A percentile compares a stretch with the other conserved stretches of the same genome.
Evolutionary conservation across 2,113 vertebrate species (phyloP).

Genomic region (Dicerorhinus sumatrensis): DNA sequence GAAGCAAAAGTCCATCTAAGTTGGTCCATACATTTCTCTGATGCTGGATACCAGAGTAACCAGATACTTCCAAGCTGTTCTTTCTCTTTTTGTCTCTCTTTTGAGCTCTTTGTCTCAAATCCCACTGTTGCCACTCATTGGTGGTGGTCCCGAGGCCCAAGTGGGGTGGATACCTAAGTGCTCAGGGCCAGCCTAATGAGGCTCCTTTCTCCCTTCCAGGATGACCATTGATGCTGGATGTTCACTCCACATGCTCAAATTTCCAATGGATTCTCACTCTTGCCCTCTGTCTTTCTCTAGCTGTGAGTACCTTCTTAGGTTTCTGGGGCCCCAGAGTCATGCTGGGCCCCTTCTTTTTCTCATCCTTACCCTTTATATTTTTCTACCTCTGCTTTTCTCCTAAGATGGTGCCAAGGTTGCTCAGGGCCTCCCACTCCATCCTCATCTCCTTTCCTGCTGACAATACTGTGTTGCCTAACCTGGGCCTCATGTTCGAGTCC

Average conservation of each 20-base stretch:
- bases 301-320: slow-evolving; percentile 92
- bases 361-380: slow-evolving; percentile 56
- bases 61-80: neutral
- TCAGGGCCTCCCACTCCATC: slow-evolving; percentile 53
- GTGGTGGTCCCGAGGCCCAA: neutral
- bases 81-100: slow-evolving; percentile 42
- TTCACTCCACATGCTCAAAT: slow-evolving; percentile 96
- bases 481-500: slow-evolving; percentile 38
- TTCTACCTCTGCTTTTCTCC: slow-evolving; percentile 51
- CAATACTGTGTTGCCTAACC: slow-evolving; percentile 11
- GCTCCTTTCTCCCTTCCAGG: slow-evolving; percentile 86
- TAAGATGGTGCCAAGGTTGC: slow-evolving; percentile 72
- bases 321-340: slow-evolving; percentile 60
- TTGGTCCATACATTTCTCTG: neutral
- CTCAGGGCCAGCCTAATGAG: slow-evolving; percentile 57
- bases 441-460: slow-evolving; percentile 67
- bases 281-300: slow-evolving; percentile 99
- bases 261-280: slow-evolving; percentile 98
- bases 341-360: slow-evolving; percentile 69
- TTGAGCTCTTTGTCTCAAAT: slow-evolving; percentile 58
- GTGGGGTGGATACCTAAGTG: neutral
- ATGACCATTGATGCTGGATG: slow-evolving; percentile 97
- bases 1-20: neutral
- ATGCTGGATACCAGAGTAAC: neutral
- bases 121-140: slow-evolving; percentile 17